Evolutionary conservation across 2,113 vertebrate genomes (phyloP), one percentile per base, ranked within the genome.

Genomic region (Strix aluco): DNA sequence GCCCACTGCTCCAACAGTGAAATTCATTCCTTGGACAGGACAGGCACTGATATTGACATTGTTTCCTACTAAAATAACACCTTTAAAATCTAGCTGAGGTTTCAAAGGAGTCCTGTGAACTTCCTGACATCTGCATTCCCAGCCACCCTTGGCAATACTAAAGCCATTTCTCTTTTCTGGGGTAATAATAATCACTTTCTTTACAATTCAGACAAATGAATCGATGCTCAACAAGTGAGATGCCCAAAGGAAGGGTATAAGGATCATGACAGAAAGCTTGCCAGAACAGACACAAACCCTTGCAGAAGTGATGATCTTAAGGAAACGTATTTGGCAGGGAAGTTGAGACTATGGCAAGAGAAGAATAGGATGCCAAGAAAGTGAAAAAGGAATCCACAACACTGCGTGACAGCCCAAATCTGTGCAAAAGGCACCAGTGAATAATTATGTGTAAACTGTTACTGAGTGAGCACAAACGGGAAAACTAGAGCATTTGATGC

Each of bases 401-500:
- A 20, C 9, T 70, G 6, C 4, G 23, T 40, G 71, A 46, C 30
- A 61, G 7, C 11, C 7, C 19, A 80, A 36, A 57, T 11, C 12
- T 30, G 15, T 65, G 36, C 23, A 87, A 79, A 88, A 73, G 34
- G 4, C 34, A 61, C 18, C 27, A 36, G 4, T 26, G 86, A 57
- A 30, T 67, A 87, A 32, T 38, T 75, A 38, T 21, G 5, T 30
- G 2, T 59, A 78, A 54, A 51, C 7, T 63, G 36, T 18, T 13
- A 7, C 0, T 19, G 27, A 65, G 13, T 0, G 0, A 72, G 18
- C 16, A 77, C 21, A 63, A 32, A 61, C 13, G 3, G 27, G 38
- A 69, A 38, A 57, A 55, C 17, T 10, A 54, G 13, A 65, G 2
- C 8, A 38, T 38, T 38, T 38, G 38, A 38, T 38, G 38, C 38